Evolutionary conservation across 2,797 vertebrate genomes (phyloP), one percentile per base, ranked within the genome.

Genomic region (Buphagus erythrorhynchus): DNA sequence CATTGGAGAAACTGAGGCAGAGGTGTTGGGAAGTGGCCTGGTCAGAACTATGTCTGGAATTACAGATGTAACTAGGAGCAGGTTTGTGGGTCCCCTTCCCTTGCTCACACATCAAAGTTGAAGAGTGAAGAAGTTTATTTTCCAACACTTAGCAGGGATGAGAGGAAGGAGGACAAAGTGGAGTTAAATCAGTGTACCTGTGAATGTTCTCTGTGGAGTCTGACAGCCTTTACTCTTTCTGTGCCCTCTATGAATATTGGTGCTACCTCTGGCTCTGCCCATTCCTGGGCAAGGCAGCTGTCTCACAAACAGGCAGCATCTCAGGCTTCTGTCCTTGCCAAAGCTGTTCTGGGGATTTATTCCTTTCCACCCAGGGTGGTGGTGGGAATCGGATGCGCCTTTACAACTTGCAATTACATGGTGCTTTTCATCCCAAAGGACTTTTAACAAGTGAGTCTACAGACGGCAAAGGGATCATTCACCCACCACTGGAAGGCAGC

Each of bases 351-450:
- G 78, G 61, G 72, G 58, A 85, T 94, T 94, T 96, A 93, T 96
- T 95, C 75, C 87, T 91, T 92, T 93, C 51, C 36, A 42, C 42
- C 6, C 40, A 57, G 71, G 35, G 67, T 62, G 38, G 57, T 90
- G 88, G 78, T 96, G 83, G 71, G 88, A 92, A 92, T 96, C 54
- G 38, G 92, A 92, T 91, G 75, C 0, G 28, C 75, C 90, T 97
- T 96, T 91, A 93, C 76, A 94, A 46, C 89, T 95, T 94, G 95
- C 68, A 91, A 72, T 95, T 92, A 69, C 80, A 65, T 74, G 93
- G 68, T 96, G 92, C 84, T 75, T 96, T 92, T 94, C 54, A 66
- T 72, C 81, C 78, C 75, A 65, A 92, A 94, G 51, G 81, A 31
- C 38, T 77, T 89, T 1, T 35, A 89, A 86, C 75, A 86, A 94